phyloP scores from a whole-genome alignment of 2,113 vertebrate species.

The Centropristis striata region DNA sequence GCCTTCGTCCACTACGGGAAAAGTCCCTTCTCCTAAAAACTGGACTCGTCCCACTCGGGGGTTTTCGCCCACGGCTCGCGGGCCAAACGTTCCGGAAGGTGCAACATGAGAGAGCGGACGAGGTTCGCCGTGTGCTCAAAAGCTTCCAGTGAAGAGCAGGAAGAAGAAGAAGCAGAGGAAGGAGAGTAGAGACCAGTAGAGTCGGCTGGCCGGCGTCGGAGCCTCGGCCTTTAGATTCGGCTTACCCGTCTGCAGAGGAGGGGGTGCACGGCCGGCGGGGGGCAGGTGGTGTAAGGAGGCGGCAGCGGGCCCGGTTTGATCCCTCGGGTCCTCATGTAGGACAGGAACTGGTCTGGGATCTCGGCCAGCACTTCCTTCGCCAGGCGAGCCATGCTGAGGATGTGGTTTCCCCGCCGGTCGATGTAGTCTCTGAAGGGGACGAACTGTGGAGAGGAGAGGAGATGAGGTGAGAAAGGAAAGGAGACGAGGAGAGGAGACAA shows the following conservation, averaged over 20 bases:
- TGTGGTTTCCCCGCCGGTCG: slow-evolving; percentile 94
- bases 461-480: background rate
- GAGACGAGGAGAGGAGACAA: background rate
- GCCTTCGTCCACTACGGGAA: background rate
- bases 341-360: slow-evolving; percentile 97
- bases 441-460: slow-evolving; percentile 84
- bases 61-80: background rate
- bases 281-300: slow-evolving; percentile 88
- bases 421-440: slow-evolving; percentile 98
- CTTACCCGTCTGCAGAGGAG: slow-evolving; percentile 89
- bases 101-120: slow-evolving; percentile 47
- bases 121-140: slow-evolving; percentile 30
- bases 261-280: slow-evolving; percentile 81
- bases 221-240: slow-evolving; percentile 65
- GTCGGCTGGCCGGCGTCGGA: background rate
- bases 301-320: slow-evolving; percentile 94
- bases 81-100: slow-evolving; percentile 45
- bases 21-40: slow-evolving; percentile 12
- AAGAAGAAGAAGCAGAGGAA: slow-evolving; percentile 61
- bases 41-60: background rate
- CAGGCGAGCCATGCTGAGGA: slow-evolving; percentile 96
- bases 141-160: slow-evolving; percentile 66
- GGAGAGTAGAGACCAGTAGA: slow-evolving; percentile 29
- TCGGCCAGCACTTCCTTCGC: slow-evolving; percentile 97
- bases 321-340: slow-evolving; percentile 96